Percentiles rank a stretch among this genome's conserved stretches.
These are phyloP conservation scores for Phallusia fumigata DNA, from an alignment of 23 tunicate genomes.

Conservation along the genomic window DNA sequence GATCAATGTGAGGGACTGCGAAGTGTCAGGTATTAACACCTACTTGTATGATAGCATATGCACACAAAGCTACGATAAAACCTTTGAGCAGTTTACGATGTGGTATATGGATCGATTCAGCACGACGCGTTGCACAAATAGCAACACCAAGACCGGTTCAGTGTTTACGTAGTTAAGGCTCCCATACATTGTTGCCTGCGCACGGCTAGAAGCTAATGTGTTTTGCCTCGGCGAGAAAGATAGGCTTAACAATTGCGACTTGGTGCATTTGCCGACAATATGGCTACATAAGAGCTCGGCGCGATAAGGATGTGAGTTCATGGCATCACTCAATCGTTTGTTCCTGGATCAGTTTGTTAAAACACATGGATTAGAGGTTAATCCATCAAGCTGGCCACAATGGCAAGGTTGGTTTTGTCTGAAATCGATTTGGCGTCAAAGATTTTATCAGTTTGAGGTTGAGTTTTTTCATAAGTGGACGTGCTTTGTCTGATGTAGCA, in stretches of 20 bases:
- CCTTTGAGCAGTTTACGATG: no score
- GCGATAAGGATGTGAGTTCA: constrained; percentile 3
- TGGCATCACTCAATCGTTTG: not conserved
- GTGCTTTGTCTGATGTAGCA: no score
- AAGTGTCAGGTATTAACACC: no score
- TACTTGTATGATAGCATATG: no score
- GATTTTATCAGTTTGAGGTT: not conserved
- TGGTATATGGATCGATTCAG: no score
- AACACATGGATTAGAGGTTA: not conserved
- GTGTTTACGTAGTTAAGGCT: constrained; percentile 8
- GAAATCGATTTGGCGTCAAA: not conserved
- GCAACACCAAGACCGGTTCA: not conserved
- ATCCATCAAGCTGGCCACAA: not conserved
- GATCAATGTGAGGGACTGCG: no score
- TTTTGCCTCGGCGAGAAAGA: no score
- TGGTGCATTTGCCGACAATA: not conserved
- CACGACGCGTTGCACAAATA: not conserved
- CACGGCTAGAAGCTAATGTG: not conserved
- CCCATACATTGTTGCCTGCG: not conserved
- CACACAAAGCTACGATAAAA: no score
- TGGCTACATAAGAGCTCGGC: no score
- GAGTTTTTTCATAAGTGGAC: no score
- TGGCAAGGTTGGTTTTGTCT: not conserved
- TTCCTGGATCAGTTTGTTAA: not conserved
- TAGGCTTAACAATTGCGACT: not conserved